These are phyloP conservation scores for Symphodus melops DNA, from an alignment of 2,113 vertebrate genomes.

Conservation along the genomic window DNA sequence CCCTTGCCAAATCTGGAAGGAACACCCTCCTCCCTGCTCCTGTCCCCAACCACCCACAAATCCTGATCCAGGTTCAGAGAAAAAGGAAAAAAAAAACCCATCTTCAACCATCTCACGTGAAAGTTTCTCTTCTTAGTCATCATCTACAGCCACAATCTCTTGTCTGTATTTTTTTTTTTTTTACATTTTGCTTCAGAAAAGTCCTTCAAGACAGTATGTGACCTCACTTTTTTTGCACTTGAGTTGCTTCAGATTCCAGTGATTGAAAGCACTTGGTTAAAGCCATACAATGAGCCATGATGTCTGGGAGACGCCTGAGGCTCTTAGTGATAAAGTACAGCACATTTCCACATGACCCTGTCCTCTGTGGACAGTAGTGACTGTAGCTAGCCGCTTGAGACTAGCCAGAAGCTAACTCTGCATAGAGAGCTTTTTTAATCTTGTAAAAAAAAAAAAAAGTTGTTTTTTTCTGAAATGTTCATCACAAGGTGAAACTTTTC, in stretches of 20 bases:
- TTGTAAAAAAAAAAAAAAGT: constrained; percentile 19
- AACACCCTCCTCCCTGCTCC: constrained; percentile 90
- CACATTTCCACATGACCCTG: constrained; percentile 64
- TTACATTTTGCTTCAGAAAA: constrained; percentile 37
- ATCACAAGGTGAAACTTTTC: constrained; percentile 82
- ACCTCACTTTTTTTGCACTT: constrained; percentile 77
- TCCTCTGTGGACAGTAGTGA: constrained; percentile 52
- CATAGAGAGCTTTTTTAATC: constrained; percentile 47
- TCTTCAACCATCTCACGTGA: constrained; percentile 29
- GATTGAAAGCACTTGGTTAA: constrained; percentile 76
- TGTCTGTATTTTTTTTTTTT: constrained; percentile 17
- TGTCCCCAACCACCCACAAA: constrained; percentile 89
- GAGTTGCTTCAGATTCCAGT: constrained; percentile 68
- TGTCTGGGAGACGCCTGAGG: constrained; percentile 63
- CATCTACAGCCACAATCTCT: constrained; percentile 15
- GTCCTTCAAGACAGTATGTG: constrained; percentile 56
- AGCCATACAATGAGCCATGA: constrained; percentile 60
- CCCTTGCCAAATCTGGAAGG: constrained; percentile 91
- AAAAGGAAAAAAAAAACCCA: constrained; percentile 9
- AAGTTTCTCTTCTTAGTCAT: constrained; percentile 15
- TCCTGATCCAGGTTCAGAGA: constrained; percentile 85
- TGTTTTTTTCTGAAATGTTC: constrained; percentile 34
- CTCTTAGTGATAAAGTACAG: constrained; percentile 63
- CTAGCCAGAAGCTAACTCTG: constrained; percentile 41
- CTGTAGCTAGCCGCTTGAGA: constrained; percentile 26